These are phyloP conservation scores for Sericinus montela DNA, from an alignment of 2,888 invertebrate species.

Conservation along the genomic window DNA sequence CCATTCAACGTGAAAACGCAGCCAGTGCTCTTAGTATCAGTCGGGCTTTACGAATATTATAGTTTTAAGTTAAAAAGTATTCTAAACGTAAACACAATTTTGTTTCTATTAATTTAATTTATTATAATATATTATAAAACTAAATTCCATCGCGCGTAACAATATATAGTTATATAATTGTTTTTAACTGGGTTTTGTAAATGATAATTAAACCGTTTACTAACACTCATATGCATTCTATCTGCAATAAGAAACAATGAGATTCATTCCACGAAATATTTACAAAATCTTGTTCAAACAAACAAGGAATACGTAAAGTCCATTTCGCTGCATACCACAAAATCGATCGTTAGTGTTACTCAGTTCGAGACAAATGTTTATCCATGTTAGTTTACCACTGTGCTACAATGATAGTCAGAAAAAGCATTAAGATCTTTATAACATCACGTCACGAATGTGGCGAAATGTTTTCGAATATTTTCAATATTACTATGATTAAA, in stretches of 20 bases:
- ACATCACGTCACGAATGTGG: background rate
- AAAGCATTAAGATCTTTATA: conserved; percentile 6
- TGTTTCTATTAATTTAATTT: too few relatives aligned
- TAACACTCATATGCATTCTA: too few relatives aligned
- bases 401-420: conserved; percentile 5
- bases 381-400: background rate
- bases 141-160: too few relatives aligned
- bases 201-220: too few relatives aligned
- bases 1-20: too few relatives aligned
- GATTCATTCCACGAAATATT: conserved; percentile 8
- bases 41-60: too few relatives aligned
- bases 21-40: too few relatives aligned
- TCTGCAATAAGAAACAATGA: background rate
- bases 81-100: too few relatives aligned
- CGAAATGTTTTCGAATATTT: background rate
- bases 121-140: too few relatives aligned
- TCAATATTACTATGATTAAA: conserved; percentile 4
- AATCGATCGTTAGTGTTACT: background rate
- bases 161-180: too few relatives aligned
- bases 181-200: too few relatives aligned
- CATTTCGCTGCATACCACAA: background rate
- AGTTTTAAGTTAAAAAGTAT: too few relatives aligned
- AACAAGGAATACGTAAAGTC: background rate
- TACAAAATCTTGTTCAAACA: conserved; percentile 5
- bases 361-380: background rate